Percentiles rank a stretch among this genome's conserved stretches.
These are phyloP conservation scores for Xenopus borealis DNA, from an alignment of 2,113 vertebrate species.

Conservation along the genomic window DNA sequence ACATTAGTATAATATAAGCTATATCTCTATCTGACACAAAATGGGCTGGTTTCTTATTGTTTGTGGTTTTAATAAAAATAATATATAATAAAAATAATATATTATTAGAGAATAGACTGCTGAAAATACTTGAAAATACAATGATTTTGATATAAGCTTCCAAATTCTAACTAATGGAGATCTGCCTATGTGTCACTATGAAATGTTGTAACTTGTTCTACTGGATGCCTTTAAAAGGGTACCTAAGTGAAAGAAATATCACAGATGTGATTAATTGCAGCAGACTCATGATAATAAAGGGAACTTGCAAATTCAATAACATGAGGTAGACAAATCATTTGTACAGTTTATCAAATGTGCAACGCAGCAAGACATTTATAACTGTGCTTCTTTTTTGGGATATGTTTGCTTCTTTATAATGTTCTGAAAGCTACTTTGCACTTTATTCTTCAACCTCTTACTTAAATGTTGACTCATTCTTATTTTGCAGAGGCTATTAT, in stretches of 20 bases:
- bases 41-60: no score
- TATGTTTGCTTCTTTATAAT: no score
- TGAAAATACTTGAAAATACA: no score
- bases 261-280: conserved; percentile 33
- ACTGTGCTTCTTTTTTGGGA: no score
- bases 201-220: conserved; percentile 28
- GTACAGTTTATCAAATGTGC: not conserved
- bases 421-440: no score
- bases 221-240: conserved; percentile 24
- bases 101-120: no score
- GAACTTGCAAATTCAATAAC: conserved; percentile 17
- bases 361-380: not conserved
- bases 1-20: no score
- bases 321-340: not conserved
- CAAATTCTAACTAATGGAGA: conserved; percentile 5
- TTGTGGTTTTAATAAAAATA: no score
- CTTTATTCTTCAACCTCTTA: not conserved
- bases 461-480: conserved; percentile 9
- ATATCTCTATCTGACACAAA: no score
- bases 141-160: no score
- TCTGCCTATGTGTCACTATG: conserved; percentile 15
- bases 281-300: conserved; percentile 17
- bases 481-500: conserved; percentile 84
- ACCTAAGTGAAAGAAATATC: conserved; percentile 29
- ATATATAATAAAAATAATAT: no score